Evolutionary conservation across 2,888 invertebrate genomes (phyloP), one percentile per base, ranked within the genome.

Genomic region (Aphelenchoides bicaudatus): DNA sequence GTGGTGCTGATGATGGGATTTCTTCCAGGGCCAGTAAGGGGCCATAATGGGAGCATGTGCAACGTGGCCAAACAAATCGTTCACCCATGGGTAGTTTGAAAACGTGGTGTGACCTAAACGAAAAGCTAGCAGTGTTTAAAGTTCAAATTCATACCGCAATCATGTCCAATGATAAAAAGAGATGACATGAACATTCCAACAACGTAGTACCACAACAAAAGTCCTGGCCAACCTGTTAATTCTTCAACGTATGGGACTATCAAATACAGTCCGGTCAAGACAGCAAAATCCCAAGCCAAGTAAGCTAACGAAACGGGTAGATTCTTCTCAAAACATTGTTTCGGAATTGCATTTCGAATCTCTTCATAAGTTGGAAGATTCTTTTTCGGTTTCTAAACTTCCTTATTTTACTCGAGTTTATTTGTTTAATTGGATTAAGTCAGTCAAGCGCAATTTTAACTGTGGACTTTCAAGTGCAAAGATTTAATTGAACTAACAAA

Each of bases 271-370:
- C 48, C 66, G 39, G 59, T 63, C 30, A 75, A 59, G 46, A 75
- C 56, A 25, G 62, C 37, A 48, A 62, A 72, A 56, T 75, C 75
- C 49, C 68, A 61, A 3, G 61, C 48, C 58, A 75, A 56, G 58
- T 72, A 75, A 57, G 63, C 65, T 28, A 68, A 43, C 29, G 74
- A 76, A 30, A 54, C 65, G 30, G 61, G 28, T 1, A 70, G 64
- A 43, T 65, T 65, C 63, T 77, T 77, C 52, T 73, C 73, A 56
- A 77, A 76, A 48, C 76, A 76, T 51, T 77, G 62, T 43, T 63
- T 59, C 13, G 76, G 76, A 38, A 76, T 72, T 3, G 73, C 67
- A n/a, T 65, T 59, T 37, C 72, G 66, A 46, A 76, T 54, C 47
- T 71, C 73, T 13, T 74, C 70, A 13, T 72, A 55, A 10, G 72